Percentiles rank a stretch among this genome's conserved stretches.
Conservation (phyloP, 1,140 invertebrate species). For the Mycetomoellerius zeteki region DNA sequence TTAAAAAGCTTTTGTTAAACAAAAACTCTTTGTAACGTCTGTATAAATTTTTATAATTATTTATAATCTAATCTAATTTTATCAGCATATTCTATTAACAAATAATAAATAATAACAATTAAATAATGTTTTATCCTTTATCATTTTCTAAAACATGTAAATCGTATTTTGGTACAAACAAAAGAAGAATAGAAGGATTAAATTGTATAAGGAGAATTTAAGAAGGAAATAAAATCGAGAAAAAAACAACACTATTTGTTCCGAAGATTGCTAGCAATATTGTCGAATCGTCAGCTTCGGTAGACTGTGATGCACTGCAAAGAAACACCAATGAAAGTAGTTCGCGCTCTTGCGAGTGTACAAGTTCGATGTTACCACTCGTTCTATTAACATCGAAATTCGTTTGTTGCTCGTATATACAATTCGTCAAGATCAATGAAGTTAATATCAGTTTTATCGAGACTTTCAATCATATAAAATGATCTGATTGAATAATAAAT, state of each 20-base stretch:
- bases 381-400: conserved; percentile 50
- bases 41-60: background rate
- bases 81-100: background rate
- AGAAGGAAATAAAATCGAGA: conserved; percentile 8
- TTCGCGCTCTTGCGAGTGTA: background rate
- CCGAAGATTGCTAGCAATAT: conserved; percentile 49
- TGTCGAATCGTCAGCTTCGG: conserved; percentile 22
- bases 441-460: conserved; percentile 19
- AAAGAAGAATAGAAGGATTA: background rate
- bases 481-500: background rate
- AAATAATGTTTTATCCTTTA: too few species aligned
- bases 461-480: background rate
- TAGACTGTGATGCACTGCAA: background rate
- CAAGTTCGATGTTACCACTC: conserved; percentile 8
- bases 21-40: background rate
- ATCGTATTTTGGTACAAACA: background rate
- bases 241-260: conserved; percentile 19
- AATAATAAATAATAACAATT: background rate
- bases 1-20: background rate
- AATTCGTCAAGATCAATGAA: background rate
- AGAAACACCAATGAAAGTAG: conserved; percentile 13
- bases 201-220: conserved; percentile 13
- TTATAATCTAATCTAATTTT: conserved; percentile 25
- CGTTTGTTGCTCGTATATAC: background rate
- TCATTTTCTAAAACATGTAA: background rate